A percentile compares a stretch with the other conserved stretches of the same genome.
Evolutionary conservation across 2,797 vertebrate species (phyloP).

Genomic region (Paramormyrops hopkinsi): DNA sequence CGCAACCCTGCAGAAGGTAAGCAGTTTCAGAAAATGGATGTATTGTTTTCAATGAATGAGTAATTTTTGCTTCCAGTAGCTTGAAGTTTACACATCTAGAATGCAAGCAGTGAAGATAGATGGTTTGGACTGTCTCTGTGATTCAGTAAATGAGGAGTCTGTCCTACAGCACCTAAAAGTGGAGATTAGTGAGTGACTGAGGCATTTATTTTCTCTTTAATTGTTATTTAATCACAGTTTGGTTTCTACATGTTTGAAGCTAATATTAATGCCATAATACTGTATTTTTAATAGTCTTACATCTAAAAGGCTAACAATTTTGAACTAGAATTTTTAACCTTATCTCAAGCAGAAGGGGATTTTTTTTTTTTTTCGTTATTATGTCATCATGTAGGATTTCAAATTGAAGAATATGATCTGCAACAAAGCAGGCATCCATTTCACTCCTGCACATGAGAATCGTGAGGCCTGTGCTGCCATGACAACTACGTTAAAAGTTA

Average conservation of each 20-base stretch:
- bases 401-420: neutral
- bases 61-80: neutral
- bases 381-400: neutral
- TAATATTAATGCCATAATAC: neutral
- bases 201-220: neutral
- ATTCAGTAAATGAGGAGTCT: neutral
- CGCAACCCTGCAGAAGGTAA: neutral
- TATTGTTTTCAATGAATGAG: neutral
- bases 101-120: neutral
- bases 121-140: neutral
- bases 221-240: neutral
- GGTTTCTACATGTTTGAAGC: neutral
- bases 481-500: neutral
- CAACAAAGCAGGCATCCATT: neutral
- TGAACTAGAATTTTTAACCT: neutral
- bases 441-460: neutral
- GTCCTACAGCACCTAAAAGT: neutral
- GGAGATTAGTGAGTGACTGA: neutral
- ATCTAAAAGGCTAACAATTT: neutral
- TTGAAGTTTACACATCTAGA: neutral
- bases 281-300: neutral
- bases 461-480: conserved; percentile 12
- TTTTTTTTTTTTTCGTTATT: neutral
- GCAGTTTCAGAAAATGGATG: neutral
- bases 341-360: neutral